Conservation (phyloP, 2,797 vertebrate species). For the Amblyraja radiata region DNA sequence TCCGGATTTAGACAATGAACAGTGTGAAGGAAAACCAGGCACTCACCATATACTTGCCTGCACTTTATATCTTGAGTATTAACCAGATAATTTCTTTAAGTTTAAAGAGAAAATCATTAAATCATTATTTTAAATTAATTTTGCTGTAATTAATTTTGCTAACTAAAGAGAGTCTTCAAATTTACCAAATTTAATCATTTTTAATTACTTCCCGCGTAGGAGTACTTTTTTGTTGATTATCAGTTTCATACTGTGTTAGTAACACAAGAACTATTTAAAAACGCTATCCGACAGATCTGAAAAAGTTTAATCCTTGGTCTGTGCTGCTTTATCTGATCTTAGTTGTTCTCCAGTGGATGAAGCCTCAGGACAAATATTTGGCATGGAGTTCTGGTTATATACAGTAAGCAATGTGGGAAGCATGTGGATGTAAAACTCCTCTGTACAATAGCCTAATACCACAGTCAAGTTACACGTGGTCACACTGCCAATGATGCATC, state of each 20-base stretch:
- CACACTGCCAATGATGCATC: not conserved
- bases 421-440: not conserved
- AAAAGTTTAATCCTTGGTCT: not conserved
- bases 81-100: not conserved
- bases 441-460: not conserved
- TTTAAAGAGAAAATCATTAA: slow-evolving; percentile 12
- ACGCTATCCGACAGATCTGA: not conserved
- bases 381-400: not conserved
- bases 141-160: not conserved
- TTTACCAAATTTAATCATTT: not conserved
- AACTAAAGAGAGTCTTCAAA: not conserved
- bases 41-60: not conserved
- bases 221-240: not conserved
- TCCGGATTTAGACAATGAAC: not conserved
- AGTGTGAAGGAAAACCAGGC: not conserved
- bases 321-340: not conserved
- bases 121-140: not conserved
- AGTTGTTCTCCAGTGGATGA: not conserved
- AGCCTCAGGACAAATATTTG: not conserved
- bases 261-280: not conserved
- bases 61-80: not conserved
- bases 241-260: not conserved
- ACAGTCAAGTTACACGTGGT: not conserved
- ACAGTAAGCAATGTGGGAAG: not conserved
- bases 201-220: not conserved